Evolutionary conservation across 37 sponge, comb jelly and placozoan species (phyloP).

Genomic region (Hexactinellida sp.): DNA sequence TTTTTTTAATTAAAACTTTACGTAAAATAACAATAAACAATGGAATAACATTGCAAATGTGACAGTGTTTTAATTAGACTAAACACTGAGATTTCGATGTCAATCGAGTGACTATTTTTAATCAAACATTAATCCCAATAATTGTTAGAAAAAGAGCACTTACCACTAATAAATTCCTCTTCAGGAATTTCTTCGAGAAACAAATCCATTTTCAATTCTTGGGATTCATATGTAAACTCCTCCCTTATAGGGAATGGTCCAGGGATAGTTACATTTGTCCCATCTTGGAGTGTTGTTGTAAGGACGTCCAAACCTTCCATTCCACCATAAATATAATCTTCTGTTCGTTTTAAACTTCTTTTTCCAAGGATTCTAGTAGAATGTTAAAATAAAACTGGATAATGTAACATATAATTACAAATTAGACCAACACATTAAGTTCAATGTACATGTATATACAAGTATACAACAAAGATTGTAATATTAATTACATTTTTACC

Average conservation of each 20-base stretch:
- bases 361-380: conserved; percentile 1
- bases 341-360: neutral
- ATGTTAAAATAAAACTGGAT: neutral
- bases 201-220: conserved; percentile 11
- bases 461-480: too few relatives aligned
- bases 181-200: neutral
- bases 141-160: too few relatives aligned
- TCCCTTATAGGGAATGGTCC: neutral
- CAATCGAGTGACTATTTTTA: too few relatives aligned
- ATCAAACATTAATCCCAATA: too few relatives aligned
- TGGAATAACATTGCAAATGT: too few relatives aligned
- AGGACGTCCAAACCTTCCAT: neutral
- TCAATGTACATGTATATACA: too few relatives aligned
- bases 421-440: neutral
- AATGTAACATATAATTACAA: neutral
- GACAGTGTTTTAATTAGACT: too few relatives aligned
- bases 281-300: neutral
- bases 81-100: too few relatives aligned
- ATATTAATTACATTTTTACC: too few relatives aligned
- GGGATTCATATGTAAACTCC: neutral
- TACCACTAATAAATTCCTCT: neutral
- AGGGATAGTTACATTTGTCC: neutral
- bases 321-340: neutral
- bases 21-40: too few relatives aligned
- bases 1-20: too few relatives aligned